Evolutionary conservation across 2,797 vertebrate species (phyloP).

Genomic region (Mallotus villosus): DNA sequence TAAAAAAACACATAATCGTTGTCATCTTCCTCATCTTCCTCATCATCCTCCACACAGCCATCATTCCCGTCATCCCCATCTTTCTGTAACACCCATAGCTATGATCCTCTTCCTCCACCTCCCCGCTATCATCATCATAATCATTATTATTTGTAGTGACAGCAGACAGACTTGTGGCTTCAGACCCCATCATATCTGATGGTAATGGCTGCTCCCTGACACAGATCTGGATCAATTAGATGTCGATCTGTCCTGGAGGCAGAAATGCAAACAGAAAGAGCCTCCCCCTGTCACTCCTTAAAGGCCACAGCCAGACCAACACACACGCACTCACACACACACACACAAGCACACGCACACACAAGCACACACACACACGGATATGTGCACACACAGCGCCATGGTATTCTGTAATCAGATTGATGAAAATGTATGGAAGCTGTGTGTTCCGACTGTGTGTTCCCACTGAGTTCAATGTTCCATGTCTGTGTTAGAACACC

Average conservation of each 20-base stretch:
- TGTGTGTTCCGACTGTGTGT: neutral
- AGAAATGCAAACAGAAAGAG: neutral
- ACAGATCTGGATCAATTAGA: neutral
- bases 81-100: neutral
- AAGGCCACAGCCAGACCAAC: neutral
- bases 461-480: neutral
- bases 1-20: neutral
- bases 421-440: neutral
- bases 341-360: slow-evolving; percentile 1
- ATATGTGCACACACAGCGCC: neutral
- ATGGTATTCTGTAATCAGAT: neutral
- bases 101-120: neutral
- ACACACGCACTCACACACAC: neutral
- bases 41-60: neutral
- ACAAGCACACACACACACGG: neutral
- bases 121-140: neutral
- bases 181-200: neutral
- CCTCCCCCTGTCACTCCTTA: neutral
- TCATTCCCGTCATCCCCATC: neutral
- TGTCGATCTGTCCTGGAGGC: neutral
- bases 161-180: neutral
- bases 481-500: too few relatives aligned
- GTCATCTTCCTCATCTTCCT: neutral
- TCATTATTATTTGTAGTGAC: neutral
- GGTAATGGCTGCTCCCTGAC: neutral